Evolutionary conservation across 2,888 invertebrate genomes (phyloP), one percentile per base, ranked within the genome.

Genomic region (Yponomeuta plumbellus): DNA sequence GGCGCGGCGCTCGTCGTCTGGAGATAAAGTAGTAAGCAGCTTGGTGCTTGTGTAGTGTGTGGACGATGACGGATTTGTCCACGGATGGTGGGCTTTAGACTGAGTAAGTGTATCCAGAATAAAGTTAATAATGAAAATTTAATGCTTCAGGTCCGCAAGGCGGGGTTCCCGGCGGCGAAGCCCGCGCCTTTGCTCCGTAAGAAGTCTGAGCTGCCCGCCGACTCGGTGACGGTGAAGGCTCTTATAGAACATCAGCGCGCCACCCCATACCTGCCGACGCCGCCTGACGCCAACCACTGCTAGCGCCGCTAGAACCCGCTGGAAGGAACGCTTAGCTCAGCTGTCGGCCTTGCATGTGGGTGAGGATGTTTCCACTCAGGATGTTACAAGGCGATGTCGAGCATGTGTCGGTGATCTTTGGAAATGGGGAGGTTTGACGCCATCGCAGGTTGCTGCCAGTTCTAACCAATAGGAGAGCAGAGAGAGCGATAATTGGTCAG

Each of bases 151-250:
- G 91, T 88, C 59, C 92, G 93, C 71, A 94, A 94, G 80, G 92
- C 91, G 75, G 81, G 79, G 66, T 94, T 94, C 85, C 13, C 44
- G 44, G 94, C 93, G 11, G 34, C 72, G 91, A 95, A 94, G 92
- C 96, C 94, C 84, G 97, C 97, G 90, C 97, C 97, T 66, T 92
- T 98, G 74, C 93, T 98, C 72, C 95, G 98, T 87, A 96, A 97
- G 88, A 98, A 98, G 92, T 98, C 98, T 20, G 98, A 99, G 86
- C 92, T 99, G 81, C 98, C 98, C 63, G 97, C 97, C 79, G 98
- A 99, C 92, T 94, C 96, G 75, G 95, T 95, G 84, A 98, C 98
- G 66, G 95, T 97, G 77, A 96, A 96, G 85, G 98, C 98, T 71
- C 93, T 98, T 75, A 96, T 95, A 83, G 97, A 97, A 85, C 98